Conservation (phyloP, 2,888 invertebrate species). For the Ornithoptera alexandrae region DNA sequence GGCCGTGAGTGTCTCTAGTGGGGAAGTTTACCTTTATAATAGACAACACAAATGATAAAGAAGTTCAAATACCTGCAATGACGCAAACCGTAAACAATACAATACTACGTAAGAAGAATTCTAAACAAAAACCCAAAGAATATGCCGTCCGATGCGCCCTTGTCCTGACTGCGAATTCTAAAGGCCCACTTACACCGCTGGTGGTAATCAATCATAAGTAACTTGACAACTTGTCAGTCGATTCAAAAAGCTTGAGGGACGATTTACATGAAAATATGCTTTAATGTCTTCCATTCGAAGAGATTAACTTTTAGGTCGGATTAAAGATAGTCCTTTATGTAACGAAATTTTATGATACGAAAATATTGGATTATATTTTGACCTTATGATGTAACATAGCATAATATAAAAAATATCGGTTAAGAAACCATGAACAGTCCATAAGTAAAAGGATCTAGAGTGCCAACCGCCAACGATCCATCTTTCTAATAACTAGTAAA, state of each 20-base stretch:
- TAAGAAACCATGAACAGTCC: neutral
- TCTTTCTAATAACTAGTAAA: slow-evolving; percentile 27
- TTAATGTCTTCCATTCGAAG: slow-evolving; percentile 27
- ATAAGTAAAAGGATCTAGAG: slow-evolving; percentile 11
- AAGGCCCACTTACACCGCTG: slow-evolving; percentile 27
- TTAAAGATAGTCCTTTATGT: slow-evolving; percentile 17
- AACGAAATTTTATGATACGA: slow-evolving; percentile 7
- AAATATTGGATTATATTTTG: neutral
- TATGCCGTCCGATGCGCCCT: slow-evolving; percentile 15
- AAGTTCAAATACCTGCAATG: neutral
- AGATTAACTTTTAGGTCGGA: slow-evolving; percentile 28
- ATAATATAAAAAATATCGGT: neutral
- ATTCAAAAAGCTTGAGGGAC: slow-evolving; percentile 24
- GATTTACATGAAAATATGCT: slow-evolving; percentile 31
- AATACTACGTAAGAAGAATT: neutral
- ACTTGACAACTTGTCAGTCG: slow-evolving; percentile 30
- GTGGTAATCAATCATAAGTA: slow-evolving; percentile 26
- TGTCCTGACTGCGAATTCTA: slow-evolving; percentile 13
- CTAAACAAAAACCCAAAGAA: slow-evolving; percentile 11
- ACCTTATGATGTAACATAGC: neutral
- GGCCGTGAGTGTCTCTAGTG: too few species aligned
- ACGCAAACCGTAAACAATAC: neutral
- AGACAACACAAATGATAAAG: neutral
- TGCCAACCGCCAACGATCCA: slow-evolving; percentile 23
- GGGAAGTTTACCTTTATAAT: too few species aligned